phyloP scores from a whole-genome alignment of 2,113 vertebrate genomes.

The Prunella fulvescens region DNA sequence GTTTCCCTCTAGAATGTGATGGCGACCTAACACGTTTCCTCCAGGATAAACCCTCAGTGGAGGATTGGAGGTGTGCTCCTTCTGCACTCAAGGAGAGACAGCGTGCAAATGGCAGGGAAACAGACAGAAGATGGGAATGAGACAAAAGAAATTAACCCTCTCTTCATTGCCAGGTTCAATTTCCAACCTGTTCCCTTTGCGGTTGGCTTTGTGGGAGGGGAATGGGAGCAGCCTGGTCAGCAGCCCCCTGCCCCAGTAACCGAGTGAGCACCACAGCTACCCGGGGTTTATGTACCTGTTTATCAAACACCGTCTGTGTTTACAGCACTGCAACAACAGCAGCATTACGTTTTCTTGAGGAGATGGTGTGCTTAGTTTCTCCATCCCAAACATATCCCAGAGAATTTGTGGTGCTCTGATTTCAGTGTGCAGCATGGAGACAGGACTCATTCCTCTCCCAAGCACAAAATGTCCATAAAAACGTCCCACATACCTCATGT shows the following conservation, averaged over 20 bases:
- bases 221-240: background rate
- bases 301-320: background rate
- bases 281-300: background rate
- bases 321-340: background rate
- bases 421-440: background rate
- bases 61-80: background rate
- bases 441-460: background rate
- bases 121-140: background rate
- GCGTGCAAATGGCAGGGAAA: accelerated
- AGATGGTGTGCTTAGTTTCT: background rate
- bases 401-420: background rate
- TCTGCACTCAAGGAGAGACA: background rate
- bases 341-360: background rate
- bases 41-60: background rate
- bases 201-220: background rate
- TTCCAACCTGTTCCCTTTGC: constrained; percentile 8
- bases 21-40: background rate
- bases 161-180: background rate
- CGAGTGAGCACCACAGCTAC: accelerated
- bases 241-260: background rate
- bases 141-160: constrained; percentile 1
- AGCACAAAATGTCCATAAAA: background rate
- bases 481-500: background rate
- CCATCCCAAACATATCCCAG: background rate
- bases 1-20: background rate